Evolutionary conservation across 2,888 invertebrate species (phyloP).

Genomic region (Papilio elwesi): DNA sequence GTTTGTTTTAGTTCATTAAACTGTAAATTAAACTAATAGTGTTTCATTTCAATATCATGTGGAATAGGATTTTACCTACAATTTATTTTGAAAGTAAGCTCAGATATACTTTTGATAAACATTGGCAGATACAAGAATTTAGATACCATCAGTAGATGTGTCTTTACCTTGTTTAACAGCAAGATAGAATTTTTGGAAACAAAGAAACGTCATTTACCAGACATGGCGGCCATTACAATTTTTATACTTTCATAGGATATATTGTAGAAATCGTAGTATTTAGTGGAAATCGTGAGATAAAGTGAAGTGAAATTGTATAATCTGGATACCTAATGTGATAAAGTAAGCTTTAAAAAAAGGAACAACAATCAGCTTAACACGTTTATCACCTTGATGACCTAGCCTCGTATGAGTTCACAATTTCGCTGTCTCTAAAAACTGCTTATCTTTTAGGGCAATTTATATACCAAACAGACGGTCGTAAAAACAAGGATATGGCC

Average conservation of each 20-base stretch:
- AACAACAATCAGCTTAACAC: background rate
- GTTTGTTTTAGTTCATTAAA: constrained; percentile 82
- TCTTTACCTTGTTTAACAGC: too few species aligned
- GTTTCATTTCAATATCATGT: constrained; percentile 49
- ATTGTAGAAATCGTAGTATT: too few species aligned
- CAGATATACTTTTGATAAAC: too few species aligned
- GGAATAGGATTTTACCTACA: background rate
- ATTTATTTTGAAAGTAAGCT: background rate
- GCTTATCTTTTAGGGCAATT: constrained; percentile 24
- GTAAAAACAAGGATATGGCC: constrained; percentile 26
- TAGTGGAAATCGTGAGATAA: background rate
- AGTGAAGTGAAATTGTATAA: background rate
- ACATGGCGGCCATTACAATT: too few species aligned
- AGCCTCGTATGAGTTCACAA: background rate
- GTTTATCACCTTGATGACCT: background rate
- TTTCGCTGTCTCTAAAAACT: constrained; percentile 13
- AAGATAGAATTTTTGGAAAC: too few species aligned
- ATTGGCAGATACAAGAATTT: too few species aligned
- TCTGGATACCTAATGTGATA: background rate
- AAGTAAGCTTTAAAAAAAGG: background rate
- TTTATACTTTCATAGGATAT: too few species aligned
- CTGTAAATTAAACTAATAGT: constrained; percentile 64
- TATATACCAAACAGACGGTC: constrained; percentile 24
- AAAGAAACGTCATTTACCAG: too few species aligned
- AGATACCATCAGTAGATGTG: too few species aligned